phyloP scores from a whole-genome alignment of 2,797 vertebrate genomes.

The Sparidentex hasta region DNA sequence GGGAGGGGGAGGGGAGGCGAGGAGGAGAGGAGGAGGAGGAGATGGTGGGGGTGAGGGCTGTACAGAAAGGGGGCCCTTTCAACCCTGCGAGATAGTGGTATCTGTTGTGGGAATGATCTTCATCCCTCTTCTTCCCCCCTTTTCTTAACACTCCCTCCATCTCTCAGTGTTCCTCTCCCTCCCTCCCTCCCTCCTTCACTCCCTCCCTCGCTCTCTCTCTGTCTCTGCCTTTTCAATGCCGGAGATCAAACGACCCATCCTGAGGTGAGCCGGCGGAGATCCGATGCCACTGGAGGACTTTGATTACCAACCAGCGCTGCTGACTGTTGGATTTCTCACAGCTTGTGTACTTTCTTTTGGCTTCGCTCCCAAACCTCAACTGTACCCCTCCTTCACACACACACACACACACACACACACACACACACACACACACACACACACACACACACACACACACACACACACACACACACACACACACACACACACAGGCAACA shows the following conservation, averaged over 20 bases:
- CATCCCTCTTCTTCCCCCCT: constrained; percentile 66
- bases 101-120: constrained; percentile 82
- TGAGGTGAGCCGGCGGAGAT: constrained; percentile 78
- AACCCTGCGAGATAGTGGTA: constrained; percentile 84
- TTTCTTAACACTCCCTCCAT: constrained; percentile 52
- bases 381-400: constrained; percentile 52
- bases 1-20: constrained; percentile 14
- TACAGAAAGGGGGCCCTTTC: constrained; percentile 82
- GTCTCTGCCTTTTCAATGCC: constrained; percentile 65
- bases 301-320: constrained; percentile 78
- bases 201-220: constrained; percentile 14
- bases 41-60: constrained; percentile 14
- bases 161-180: constrained; percentile 48
- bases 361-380: constrained; percentile 71
- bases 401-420: constrained; percentile 18
- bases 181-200: constrained; percentile 15
- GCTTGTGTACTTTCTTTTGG: constrained; percentile 76
- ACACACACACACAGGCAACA: constrained; percentile 22
- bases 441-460: constrained; percentile 36
- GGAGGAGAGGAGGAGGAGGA: background rate
- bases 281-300: constrained; percentile 76
- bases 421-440: constrained; percentile 6
- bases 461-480: constrained; percentile 2
- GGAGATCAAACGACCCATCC: constrained; percentile 77
- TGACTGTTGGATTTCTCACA: constrained; percentile 80